Evolutionary conservation across 2,113 vertebrate genomes (phyloP).

Genomic region (Apus apus): DNA sequence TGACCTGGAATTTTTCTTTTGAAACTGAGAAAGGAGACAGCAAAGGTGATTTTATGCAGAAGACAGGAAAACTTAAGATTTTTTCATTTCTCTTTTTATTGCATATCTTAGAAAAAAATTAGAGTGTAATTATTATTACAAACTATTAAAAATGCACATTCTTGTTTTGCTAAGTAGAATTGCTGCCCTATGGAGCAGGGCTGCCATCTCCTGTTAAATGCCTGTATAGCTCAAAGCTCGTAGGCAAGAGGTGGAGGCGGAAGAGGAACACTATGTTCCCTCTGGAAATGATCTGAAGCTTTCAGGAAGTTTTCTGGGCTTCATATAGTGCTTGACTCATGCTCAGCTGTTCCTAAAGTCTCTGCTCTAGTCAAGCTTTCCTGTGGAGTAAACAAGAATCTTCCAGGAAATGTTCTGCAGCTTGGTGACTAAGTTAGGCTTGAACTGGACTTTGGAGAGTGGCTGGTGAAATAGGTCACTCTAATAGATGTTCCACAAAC

Average conservation of each 20-base stretch:
- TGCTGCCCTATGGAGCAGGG: background rate
- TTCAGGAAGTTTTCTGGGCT: background rate
- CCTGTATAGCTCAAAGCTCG: accelerated
- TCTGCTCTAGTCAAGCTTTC: background rate
- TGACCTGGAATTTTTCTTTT: background rate
- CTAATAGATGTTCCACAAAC: background rate
- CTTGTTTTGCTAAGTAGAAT: background rate
- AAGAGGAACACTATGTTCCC: background rate
- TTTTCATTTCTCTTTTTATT: background rate
- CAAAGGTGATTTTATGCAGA: background rate
- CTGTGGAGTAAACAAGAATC: background rate
- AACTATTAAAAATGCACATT: accelerated
- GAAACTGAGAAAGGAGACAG: background rate
- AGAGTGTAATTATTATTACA: background rate
- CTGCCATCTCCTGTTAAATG: background rate
- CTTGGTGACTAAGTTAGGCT: background rate
- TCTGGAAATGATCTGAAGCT: background rate
- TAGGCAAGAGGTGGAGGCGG: background rate
- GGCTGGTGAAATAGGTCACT: background rate
- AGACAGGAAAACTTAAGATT: background rate
- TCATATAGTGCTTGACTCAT: background rate
- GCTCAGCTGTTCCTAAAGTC: background rate
- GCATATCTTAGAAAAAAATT: background rate
- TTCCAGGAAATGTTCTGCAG: background rate
- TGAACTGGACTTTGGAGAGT: background rate